Evolutionary conservation across 2,113 vertebrate species (phyloP), one percentile per base, ranked within the genome.

Genomic region (Andinoacara biseriatus): DNA sequence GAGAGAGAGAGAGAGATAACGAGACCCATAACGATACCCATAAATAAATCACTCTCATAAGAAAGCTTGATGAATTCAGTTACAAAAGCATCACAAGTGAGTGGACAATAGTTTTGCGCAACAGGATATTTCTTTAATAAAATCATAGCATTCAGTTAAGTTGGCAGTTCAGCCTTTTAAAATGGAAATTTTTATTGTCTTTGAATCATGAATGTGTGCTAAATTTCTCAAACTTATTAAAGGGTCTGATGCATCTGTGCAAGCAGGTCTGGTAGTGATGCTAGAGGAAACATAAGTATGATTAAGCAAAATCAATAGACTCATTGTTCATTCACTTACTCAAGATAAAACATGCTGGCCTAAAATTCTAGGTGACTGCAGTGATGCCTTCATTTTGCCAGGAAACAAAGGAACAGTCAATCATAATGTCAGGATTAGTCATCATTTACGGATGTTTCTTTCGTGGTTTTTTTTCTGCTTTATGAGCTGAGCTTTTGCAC

Each of bases 41-140:
- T 38, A 38, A 67, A 79, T 85, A 81, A 54, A 26, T 18, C 38
- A 83, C 80, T 82, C 26, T 74, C 67, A 87, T 76, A 56, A 63
- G 62, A 72, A 59, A 13, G 33, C 2, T 17, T 56, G 24, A 80
- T 72, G 74, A 31, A 56, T 26, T 46, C 38, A n/a, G 8, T 63
- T 18, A 76, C 54, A 58, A 74, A 40, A 13, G 29, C 29, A 56
- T 76, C 18, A 13, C 49, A 58, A 24, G 67, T 60, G 8, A 18
- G 15, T 35, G 26, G 26, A 67, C n/a, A 67, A 56, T 35, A 11
- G 0, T 24, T 52, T 72, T 80, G 52, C 9, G 33, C 65, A 59
- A 56, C 5, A 22, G 3, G 3, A 14, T 22, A 9, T 26, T 43
- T 24, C 56, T 10, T 54, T 24, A n/a, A 46, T 33, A n/a, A 52